phyloP scores from a whole-genome alignment of 1,140 invertebrate genomes.

The Drosophila pachea region DNA sequence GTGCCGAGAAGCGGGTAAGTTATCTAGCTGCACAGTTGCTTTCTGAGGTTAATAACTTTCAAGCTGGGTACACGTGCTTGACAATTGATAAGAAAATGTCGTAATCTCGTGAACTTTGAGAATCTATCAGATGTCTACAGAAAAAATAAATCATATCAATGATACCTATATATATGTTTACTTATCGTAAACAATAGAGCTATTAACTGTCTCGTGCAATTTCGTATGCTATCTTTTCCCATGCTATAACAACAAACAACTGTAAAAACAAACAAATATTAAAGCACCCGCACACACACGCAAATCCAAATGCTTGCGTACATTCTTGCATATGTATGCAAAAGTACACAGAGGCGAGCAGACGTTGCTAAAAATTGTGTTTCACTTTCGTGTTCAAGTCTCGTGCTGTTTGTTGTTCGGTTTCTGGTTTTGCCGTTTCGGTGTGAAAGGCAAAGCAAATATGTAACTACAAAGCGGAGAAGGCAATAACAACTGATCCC shows the following conservation, averaged over 20 bases:
- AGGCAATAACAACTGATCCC: slow-evolving; percentile 16
- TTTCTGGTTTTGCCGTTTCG: slow-evolving; percentile 51
- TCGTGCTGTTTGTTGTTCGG: slow-evolving; percentile 58
- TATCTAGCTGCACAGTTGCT: not conserved
- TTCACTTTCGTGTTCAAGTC: slow-evolving; percentile 70
- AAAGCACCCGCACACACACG: slow-evolving; percentile 28
- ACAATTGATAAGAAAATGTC: slow-evolving; percentile 24
- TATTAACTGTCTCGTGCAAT: slow-evolving; percentile 40
- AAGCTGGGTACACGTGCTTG: slow-evolving; percentile 32
- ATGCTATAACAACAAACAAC: slow-evolving; percentile 38
- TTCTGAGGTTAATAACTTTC: slow-evolving; percentile 39
- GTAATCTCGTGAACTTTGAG: slow-evolving; percentile 4
- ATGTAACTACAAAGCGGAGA: slow-evolving; percentile 40
- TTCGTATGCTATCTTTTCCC: slow-evolving; percentile 44
- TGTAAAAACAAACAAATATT: slow-evolving; percentile 44
- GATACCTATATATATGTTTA: not conserved
- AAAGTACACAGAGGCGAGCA: slow-evolving; percentile 37
- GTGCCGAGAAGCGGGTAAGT: slow-evolving; percentile 77
- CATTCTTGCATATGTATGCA: slow-evolving; percentile 26
- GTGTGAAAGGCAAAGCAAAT: slow-evolving; percentile 39
- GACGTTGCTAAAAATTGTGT: slow-evolving; percentile 49
- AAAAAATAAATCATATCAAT: slow-evolving; percentile 21
- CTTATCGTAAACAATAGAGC: slow-evolving; percentile 11
- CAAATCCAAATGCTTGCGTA: slow-evolving; percentile 27
- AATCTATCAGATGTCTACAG: slow-evolving; percentile 20